These are phyloP conservation scores for Leptopilina clavipes DNA, from an alignment of 1,140 invertebrate genomes.

Conservation along the genomic window DNA sequence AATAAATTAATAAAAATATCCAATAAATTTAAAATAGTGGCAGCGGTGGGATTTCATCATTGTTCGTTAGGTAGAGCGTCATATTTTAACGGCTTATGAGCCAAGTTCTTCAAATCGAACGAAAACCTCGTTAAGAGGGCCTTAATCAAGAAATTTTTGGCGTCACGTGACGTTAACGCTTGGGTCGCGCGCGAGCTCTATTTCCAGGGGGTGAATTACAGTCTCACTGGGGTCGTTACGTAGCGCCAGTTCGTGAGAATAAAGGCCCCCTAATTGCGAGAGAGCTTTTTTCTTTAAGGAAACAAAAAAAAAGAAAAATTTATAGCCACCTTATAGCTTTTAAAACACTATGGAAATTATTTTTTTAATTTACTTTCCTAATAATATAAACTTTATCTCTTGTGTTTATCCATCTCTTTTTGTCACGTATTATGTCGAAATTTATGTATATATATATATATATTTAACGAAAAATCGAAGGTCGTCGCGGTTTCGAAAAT, in stretches of 20 bases:
- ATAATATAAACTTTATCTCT: too few species aligned
- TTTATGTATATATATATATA: too few species aligned
- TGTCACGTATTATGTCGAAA: too few species aligned
- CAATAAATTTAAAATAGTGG: too few species aligned
- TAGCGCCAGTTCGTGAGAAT: conserved; percentile 44
- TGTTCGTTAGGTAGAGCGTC: background rate
- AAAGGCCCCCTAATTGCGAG: conserved; percentile 37
- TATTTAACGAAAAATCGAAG: too few species aligned
- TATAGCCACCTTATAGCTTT: background rate
- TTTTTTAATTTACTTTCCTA: too few species aligned
- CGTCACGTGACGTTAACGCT: conserved; percentile 62
- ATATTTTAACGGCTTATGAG: conserved; percentile 8
- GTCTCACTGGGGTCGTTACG: conserved; percentile 59
- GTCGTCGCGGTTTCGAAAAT: background rate
- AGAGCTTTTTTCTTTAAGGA: too few species aligned
- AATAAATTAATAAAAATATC: too few species aligned
- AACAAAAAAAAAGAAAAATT: background rate
- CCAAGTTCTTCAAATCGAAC: conserved; percentile 22
- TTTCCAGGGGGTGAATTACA: conserved; percentile 63
- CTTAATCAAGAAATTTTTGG: conserved; percentile 71
- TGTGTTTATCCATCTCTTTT: too few species aligned
- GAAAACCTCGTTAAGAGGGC: conserved; percentile 38
- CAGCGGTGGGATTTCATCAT: conserved; percentile 4
- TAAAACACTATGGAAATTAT: too few species aligned
- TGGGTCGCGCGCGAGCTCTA: conserved; percentile 46